Percentiles rank a stretch among this genome's conserved stretches.
phyloP scores from a whole-genome alignment of 2,113 vertebrate genomes.

The Myodes glareolus region DNA sequence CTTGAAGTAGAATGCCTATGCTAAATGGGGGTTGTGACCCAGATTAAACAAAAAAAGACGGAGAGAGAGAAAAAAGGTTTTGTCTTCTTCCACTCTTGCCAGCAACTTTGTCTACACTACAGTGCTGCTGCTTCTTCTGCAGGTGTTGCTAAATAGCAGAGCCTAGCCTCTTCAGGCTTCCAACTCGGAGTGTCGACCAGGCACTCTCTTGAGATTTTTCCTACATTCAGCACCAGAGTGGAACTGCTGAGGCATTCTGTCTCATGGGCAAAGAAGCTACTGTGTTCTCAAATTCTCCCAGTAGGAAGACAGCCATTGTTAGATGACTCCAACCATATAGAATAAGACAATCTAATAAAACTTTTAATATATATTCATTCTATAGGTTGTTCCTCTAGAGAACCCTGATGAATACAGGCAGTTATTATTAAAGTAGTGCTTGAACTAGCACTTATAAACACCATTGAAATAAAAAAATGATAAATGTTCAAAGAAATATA shows the following conservation, averaged over 20 bases:
- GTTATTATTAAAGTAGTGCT: not conserved
- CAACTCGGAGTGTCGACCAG: not conserved
- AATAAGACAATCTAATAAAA: not conserved
- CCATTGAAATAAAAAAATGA: not conserved
- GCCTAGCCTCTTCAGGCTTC: not conserved
- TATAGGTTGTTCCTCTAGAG: not conserved
- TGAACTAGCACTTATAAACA: not conserved
- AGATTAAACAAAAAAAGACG: not conserved
- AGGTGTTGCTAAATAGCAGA: not conserved
- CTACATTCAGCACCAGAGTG: not conserved
- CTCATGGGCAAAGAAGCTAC: not conserved
- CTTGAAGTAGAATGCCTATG: not conserved
- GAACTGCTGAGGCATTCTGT: not conserved
- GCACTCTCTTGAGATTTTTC: not conserved
- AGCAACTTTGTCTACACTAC: not conserved
- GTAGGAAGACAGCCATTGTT: not conserved
- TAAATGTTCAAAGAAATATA: constrained; percentile 27
- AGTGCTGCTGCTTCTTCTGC: not conserved
- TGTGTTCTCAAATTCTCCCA: not conserved
- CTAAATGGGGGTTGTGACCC: not conserved
- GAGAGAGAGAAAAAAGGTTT: not conserved
- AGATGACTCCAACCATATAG: not conserved
- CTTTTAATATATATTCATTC: not conserved
- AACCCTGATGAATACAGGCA: not conserved
- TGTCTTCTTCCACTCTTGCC: not conserved